These are phyloP conservation scores for Unio pictorum DNA, from an alignment of 2,888 invertebrate genomes.

Conservation along the genomic window DNA sequence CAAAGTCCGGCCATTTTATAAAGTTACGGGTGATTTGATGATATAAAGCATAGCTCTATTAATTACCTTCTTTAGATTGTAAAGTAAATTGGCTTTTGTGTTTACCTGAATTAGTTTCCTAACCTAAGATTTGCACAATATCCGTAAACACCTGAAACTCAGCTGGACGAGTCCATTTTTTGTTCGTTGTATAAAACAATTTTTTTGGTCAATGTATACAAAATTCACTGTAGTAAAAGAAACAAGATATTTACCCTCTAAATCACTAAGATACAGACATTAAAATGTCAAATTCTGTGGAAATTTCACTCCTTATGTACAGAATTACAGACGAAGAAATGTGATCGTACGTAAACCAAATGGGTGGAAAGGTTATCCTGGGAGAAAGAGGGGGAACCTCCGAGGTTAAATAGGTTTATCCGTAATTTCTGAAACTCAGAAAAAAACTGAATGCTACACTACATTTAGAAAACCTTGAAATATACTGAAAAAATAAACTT, in stretches of 20 bases:
- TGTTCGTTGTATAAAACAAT: conserved; percentile 1
- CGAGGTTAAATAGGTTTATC: conserved; percentile 7
- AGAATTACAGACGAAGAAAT: neutral
- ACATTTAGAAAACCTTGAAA: neutral
- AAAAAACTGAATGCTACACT: conserved; percentile 1
- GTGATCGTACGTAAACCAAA: conserved; percentile 9
- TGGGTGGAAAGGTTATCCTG: conserved; percentile 13
- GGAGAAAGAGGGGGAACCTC: conserved; percentile 6
- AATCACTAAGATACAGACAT: neutral
- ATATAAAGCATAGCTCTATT: too few species aligned
- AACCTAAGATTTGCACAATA: neutral
- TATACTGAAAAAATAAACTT: neutral
- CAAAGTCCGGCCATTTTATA: neutral
- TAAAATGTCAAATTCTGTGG: too few species aligned
- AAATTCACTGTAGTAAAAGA: neutral
- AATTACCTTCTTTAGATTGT: too few species aligned
- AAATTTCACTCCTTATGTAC: neutral
- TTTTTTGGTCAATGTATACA: neutral
- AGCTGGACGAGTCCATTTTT: conserved; percentile 27
- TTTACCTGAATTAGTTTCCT: too few species aligned
- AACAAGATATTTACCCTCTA: neutral
- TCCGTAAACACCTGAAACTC: conserved; percentile 12
- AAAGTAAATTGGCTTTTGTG: too few species aligned
- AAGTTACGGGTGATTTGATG: too few species aligned
- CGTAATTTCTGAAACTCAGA: neutral